Evolutionary conservation across 1,140 invertebrate species (phyloP), one percentile per base, ranked within the genome.

Genomic region (Listronotus bonariensis): DNA sequence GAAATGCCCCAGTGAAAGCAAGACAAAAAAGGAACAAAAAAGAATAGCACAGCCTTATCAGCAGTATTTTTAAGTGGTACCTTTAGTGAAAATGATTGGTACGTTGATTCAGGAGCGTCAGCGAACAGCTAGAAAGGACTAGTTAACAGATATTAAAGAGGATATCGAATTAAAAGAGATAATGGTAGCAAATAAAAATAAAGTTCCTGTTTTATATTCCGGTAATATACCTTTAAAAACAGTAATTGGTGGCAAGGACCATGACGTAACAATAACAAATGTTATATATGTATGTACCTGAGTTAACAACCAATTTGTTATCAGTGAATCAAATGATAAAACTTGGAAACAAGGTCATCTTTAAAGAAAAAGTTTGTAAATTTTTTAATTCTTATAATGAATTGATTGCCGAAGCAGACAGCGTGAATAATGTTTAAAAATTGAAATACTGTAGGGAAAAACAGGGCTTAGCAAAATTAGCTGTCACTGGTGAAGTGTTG

Each of bases 301-400:
- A 32, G 1, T 51, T 51, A 6, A 51, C 31, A 18, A 51, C 48
- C 7, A 51, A 51, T 18, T 51, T 51, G n/a, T 51, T 51, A 6
- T 51, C 48, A 0, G 48, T 51, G 14, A 51, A 26, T 18, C 48
- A 26, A 18, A 7, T 51, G 1, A 51, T 51, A 18, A 14, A 51
- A 18, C 18, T 7, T 32, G 9, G n/a, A 8, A 51, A 51, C 26
- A 18, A 6, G n/a, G 48, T 51, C 9, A 7, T 18, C 9, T 51
- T 51, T 18, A 20, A 51, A 7, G n/a, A 1, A 9, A 14, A 20
- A 8, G n/a, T 15, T 9, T 51, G 48, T 18, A n/a, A 51, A 26
- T 18, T 17, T 18, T 51, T 18, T 51, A 9, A 51, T 51, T 15
- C 26, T 1, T 6, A 51, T 18, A 26, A 18, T 18, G 6, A 14